These are phyloP conservation scores for Oryzaephilus surinamensis DNA, from an alignment of 1,140 invertebrate species.

Conservation along the genomic window DNA sequence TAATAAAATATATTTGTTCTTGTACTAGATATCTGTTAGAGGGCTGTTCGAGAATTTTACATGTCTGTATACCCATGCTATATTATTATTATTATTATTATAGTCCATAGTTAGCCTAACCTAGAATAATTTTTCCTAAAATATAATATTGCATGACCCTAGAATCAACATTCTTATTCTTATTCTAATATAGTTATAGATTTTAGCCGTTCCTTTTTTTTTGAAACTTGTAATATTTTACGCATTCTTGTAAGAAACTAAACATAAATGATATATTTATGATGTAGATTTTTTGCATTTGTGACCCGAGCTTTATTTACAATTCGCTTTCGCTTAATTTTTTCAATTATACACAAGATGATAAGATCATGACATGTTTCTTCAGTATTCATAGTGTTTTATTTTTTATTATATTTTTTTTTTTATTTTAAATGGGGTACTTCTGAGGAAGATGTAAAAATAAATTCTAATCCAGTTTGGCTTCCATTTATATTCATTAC, in stretches of 20 bases:
- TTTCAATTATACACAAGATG: conserved; percentile 12
- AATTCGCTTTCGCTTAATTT: conserved; percentile 5
- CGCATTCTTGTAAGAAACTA: conserved; percentile 4
- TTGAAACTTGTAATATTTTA: conserved; percentile 3
- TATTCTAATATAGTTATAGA: conserved; percentile 30
- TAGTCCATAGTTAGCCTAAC: conserved; percentile 33
- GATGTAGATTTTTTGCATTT: conserved; percentile 4
- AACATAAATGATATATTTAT: no score
- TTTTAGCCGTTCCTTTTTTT: conserved; percentile 25
- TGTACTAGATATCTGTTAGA: no score
- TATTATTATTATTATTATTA: conserved; percentile 29
- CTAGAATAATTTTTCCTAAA: conserved; percentile 34
- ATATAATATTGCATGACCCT: conserved; percentile 33
- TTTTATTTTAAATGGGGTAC: conserved; percentile 11
- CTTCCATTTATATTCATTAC: conserved; percentile 28
- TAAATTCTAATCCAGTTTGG: conserved; percentile 25
- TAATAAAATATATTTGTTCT: no score
- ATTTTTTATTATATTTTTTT: no score
- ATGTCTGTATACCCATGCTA: no score
- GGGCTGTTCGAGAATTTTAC: no score
- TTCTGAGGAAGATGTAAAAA: conserved; percentile 15
- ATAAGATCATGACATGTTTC: conserved; percentile 27
- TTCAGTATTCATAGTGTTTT: no score
- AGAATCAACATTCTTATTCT: conserved; percentile 29
- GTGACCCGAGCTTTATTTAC: conserved; percentile 7